Evolutionary conservation across 1,140 invertebrate genomes (phyloP).

Genomic region (Zaprionus davidi): DNA sequence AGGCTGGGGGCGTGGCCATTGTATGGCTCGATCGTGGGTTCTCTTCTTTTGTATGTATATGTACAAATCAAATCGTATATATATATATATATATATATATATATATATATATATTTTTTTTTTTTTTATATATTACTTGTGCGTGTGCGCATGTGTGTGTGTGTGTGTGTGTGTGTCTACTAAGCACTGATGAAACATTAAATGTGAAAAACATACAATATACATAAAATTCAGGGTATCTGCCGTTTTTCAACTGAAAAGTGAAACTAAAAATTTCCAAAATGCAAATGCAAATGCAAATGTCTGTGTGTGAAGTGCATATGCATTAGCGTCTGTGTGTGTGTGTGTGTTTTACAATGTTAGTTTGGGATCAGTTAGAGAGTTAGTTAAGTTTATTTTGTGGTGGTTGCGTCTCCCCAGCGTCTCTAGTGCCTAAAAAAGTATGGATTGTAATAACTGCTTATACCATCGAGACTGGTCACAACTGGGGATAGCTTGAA

Average conservation of each 20-base stretch:
- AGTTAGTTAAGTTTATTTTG: neutral
- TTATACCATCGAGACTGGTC: constrained; percentile 83
- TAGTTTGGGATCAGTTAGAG: constrained; percentile 12
- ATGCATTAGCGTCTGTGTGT: neutral
- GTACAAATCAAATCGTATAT: constrained; percentile 27
- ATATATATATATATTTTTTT: neutral
- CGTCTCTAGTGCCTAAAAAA: constrained; percentile 72
- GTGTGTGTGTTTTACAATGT: constrained; percentile 28
- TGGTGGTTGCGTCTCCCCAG: too few species aligned
- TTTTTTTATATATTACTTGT: constrained; percentile 13
- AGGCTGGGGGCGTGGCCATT: constrained; percentile 21
- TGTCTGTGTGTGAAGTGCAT: neutral
- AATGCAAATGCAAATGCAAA: constrained; percentile 28
- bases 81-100: constrained; percentile 12
- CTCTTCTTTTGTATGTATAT: constrained; percentile 20
- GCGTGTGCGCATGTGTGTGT: neutral
- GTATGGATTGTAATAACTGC: constrained; percentile 83
- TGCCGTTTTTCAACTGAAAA: neutral
- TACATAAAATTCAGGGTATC: constrained; percentile 1
- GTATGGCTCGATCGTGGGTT: constrained; percentile 27
- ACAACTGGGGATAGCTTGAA: constrained; percentile 77
- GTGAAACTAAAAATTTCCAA: neutral
- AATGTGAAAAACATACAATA: constrained; percentile 5
- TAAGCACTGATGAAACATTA: neutral
- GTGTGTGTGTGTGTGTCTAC: constrained; percentile 7